Base-by-base conservation (phyloP, 1,140 invertebrate genomes). In the Eupristina koningsbergeri region DNA sequence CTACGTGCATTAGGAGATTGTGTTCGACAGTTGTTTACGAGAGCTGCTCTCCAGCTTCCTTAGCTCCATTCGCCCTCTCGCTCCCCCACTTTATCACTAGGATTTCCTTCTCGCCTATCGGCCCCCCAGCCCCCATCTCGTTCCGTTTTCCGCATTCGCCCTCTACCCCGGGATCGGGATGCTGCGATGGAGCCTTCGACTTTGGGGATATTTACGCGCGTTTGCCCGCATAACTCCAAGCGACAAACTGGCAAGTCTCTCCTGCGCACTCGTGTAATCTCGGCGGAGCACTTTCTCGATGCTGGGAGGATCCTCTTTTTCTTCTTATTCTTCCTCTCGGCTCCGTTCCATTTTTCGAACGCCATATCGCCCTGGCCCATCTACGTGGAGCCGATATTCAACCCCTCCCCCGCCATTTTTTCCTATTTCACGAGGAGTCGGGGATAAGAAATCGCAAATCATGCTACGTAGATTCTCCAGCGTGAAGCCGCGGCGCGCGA, bases 1-100 rank as follows among this genome's bases (percentile, higher is more conserved):
- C 86, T 84, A 80, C 84, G 88, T 89, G 90, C 91, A 92, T 92
- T 91, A 91, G 89, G 89, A 91, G 90, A 92, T 92, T 91, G 90
- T 90, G 90, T 91, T 91, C 90, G 90, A 90, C 89, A 90, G 89
- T 92, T 92, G 90, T 91, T 91, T 92, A 91, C 90, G 91, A 90
- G 84, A 47, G 36, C 36, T 2, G 67, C 50, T 84, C 73, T 50
- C 41, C 29, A 31, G 8, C 73, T 26, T 36, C 71, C 81, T 79
- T 85, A 50, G 31, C 50, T 58, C 34, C 1, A 3, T 22, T 15
- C 17, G 9, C 74, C 29, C 19, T 29, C 34, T 69, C 64, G 17
- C 63, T 64, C 63, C 15, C 63, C 34, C n/a, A 34, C 63, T 64
- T 11, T 64, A 8, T 19, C n/a, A 9, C 53, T 3, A 58, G 53